Evolutionary conservation across 2,888 invertebrate genomes (phyloP).

Genomic region (Epirrhoe alternata): DNA sequence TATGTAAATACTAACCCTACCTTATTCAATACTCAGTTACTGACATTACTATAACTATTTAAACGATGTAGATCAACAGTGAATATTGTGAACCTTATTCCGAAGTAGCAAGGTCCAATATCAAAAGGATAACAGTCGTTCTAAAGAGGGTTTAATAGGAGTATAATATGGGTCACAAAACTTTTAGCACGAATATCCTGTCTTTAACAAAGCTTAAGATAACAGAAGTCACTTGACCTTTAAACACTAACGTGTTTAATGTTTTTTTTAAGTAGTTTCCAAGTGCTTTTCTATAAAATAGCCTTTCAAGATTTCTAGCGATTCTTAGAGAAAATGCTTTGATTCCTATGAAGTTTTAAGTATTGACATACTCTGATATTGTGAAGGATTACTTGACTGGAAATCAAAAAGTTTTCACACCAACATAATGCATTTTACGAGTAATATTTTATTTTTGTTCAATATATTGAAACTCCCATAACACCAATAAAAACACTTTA

Average conservation of each 20-base stretch:
- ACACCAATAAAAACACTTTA: too few relatives aligned
- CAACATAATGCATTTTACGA: too few relatives aligned
- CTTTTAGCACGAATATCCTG: slow-evolving; percentile 20
- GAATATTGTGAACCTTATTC: background rate
- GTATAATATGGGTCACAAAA: slow-evolving; percentile 21
- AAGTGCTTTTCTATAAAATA: background rate
- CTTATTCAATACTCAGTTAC: slow-evolving; percentile 7
- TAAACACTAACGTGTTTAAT: slow-evolving; percentile 10
- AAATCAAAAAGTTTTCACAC: too few relatives aligned
- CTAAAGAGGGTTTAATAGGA: slow-evolving; percentile 19
- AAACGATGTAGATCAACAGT: background rate
- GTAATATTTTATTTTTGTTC: too few relatives aligned
- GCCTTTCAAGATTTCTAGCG: background rate
- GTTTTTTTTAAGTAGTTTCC: background rate
- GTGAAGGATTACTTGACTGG: too few relatives aligned
- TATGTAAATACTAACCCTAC: background rate
- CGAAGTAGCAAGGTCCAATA: background rate
- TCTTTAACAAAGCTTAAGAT: slow-evolving; percentile 20
- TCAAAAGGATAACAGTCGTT: background rate
- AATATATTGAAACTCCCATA: too few relatives aligned
- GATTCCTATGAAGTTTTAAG: background rate
- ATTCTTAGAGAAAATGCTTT: background rate
- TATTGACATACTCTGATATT: too few relatives aligned
- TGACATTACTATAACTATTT: slow-evolving; percentile 19
- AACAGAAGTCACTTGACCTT: slow-evolving; percentile 20